These are phyloP conservation scores for Teinopalpus imperialis DNA, from an alignment of 2,888 invertebrate genomes.

Conservation along the genomic window DNA sequence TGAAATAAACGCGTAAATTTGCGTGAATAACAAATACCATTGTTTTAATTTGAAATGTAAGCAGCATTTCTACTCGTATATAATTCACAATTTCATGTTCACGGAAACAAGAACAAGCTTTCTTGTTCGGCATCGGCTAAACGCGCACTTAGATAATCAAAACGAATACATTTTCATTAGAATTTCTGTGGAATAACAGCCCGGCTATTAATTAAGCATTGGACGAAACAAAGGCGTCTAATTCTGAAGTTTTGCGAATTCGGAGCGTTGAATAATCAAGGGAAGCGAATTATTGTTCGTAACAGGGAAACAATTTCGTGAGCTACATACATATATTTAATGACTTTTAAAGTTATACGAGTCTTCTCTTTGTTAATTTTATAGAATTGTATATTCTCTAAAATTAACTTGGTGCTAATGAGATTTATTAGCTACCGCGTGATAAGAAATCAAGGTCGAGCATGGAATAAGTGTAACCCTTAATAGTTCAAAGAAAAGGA, in stretches of 20 bases:
- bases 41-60: too few relatives aligned
- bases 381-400: too few relatives aligned
- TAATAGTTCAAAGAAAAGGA: too few relatives aligned
- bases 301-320: conserved; percentile 31
- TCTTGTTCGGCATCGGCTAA: neutral
- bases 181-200: conserved; percentile 7
- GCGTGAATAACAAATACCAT: too few relatives aligned
- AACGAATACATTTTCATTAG: conserved; percentile 23
- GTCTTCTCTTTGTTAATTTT: too few relatives aligned
- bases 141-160: conserved; percentile 10
- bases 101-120: neutral
- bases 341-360: too few relatives aligned
- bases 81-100: neutral
- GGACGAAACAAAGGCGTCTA: conserved; percentile 21
- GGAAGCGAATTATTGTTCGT: conserved; percentile 11
- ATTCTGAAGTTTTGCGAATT: conserved; percentile 19
- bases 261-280: conserved; percentile 17
- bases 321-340: conserved; percentile 41
- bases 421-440: too few relatives aligned
- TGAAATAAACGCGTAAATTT: too few relatives aligned
- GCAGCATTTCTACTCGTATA: too few relatives aligned
- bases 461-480: too few relatives aligned
- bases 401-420: too few relatives aligned
- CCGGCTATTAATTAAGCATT: conserved; percentile 23
- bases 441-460: too few relatives aligned